Conservation (phyloP, 2,797 vertebrate species). For the Coluber constrictor region DNA sequence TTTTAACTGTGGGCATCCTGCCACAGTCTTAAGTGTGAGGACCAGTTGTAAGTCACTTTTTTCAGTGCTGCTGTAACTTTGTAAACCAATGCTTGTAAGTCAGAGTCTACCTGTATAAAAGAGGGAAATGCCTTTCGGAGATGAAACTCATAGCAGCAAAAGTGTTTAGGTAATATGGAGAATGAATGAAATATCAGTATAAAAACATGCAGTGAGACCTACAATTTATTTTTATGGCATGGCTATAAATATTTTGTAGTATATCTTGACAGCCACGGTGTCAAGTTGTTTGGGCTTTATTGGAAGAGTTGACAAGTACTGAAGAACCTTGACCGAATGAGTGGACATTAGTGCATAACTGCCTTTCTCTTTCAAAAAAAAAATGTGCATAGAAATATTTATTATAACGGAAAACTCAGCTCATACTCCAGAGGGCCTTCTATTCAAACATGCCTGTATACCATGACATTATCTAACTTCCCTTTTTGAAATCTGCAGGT, state of each 20-base stretch:
- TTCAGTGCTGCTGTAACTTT: neutral
- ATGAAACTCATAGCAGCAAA: neutral
- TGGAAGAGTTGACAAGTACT: neutral
- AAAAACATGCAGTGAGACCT: neutral
- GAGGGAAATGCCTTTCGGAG: neutral
- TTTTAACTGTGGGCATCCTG: neutral
- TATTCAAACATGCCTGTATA: neutral
- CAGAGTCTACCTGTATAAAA: neutral
- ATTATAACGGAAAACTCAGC: neutral
- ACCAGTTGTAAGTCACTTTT: neutral
- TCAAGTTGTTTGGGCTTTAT: neutral
- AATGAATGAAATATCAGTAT: neutral
- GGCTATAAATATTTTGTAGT: neutral
- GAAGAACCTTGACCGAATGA: neutral
- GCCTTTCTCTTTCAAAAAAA: neutral
- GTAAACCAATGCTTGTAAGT: neutral
- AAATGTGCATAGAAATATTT: too few relatives aligned
- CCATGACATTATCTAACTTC: neutral
- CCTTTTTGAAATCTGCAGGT: neutral
- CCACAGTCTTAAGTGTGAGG: neutral
- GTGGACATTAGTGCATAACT: neutral
- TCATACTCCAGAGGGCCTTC: neutral
- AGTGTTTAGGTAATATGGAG: neutral
- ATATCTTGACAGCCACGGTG: too few relatives aligned
- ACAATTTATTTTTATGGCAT: neutral